phyloP scores from a whole-genome alignment of 2,888 invertebrate species.

The Spodoptera picta region DNA sequence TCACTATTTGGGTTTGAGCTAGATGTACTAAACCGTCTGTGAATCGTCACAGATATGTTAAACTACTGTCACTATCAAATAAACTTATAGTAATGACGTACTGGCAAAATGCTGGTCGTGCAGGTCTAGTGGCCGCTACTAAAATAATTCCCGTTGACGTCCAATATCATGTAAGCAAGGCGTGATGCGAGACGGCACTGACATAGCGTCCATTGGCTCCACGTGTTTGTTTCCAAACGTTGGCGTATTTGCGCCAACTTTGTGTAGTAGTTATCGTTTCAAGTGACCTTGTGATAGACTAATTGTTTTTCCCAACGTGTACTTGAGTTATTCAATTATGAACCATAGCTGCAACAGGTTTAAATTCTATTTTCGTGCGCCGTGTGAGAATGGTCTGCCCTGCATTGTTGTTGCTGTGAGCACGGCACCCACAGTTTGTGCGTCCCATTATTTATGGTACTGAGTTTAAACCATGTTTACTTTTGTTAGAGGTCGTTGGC shows the following conservation, averaged over 20 bases:
- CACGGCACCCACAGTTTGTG: slow-evolving; percentile 36
- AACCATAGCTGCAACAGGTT: slow-evolving; percentile 19
- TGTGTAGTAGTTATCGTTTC: slow-evolving; percentile 60
- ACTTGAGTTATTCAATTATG: slow-evolving; percentile 30
- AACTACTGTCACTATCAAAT: too few species aligned
- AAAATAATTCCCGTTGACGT: slow-evolving; percentile 22
- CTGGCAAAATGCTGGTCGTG: neutral
- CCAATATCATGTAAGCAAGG: slow-evolving; percentile 28
- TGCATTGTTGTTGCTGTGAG: slow-evolving; percentile 45
- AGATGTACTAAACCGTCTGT: too few species aligned
- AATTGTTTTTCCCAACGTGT: slow-evolving; percentile 57
- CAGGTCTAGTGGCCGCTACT: slow-evolving; percentile 15
- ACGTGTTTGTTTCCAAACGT: slow-evolving; percentile 38
- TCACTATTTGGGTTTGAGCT: too few species aligned
- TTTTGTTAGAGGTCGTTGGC: slow-evolving; percentile 53
- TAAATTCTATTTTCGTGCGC: slow-evolving; percentile 34
- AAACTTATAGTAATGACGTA: too few species aligned
- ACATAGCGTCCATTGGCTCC: slow-evolving; percentile 38
- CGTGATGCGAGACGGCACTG: slow-evolving; percentile 29
- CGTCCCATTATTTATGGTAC: slow-evolving; percentile 49
- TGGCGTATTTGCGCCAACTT: slow-evolving; percentile 48
- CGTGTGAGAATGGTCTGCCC: slow-evolving; percentile 32
- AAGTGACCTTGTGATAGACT: slow-evolving; percentile 70
- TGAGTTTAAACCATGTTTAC: slow-evolving; percentile 50
- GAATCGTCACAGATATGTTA: too few species aligned